Evolutionary conservation across 2,797 vertebrate genomes (phyloP).

Genomic region (Protosalanx chinensis): DNA sequence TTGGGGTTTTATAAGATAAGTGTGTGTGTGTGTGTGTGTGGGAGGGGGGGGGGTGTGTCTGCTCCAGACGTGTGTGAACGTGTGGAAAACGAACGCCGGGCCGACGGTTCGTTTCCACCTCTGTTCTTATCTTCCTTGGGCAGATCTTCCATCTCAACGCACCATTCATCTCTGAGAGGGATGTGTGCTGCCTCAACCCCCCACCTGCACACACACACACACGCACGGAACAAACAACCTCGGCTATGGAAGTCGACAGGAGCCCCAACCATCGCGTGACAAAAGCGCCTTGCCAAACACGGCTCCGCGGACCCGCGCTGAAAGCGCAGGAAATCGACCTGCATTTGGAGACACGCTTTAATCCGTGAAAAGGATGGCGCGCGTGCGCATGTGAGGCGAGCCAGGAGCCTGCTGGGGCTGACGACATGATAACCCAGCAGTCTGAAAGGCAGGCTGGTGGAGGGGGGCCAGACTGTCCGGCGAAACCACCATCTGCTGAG

Average conservation of each 20-base stretch:
- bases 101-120: not conserved
- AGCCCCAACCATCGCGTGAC: slow-evolving; percentile 8
- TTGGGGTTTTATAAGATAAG: slow-evolving; percentile 18
- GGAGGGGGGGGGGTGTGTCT: slow-evolving; percentile 16
- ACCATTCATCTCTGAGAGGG: too few species aligned
- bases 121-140: too few species aligned
- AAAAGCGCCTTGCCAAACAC: slow-evolving; percentile 19
- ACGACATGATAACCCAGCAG: slow-evolving; percentile 59
- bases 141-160: too few species aligned
- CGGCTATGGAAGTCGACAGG: too few species aligned
- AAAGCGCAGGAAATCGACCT: slow-evolving; percentile 53
- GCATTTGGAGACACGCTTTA: slow-evolving; percentile 57
- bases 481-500: slow-evolving; percentile 75
- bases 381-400: slow-evolving; percentile 36
- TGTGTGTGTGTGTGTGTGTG: not conserved
- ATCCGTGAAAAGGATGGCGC: slow-evolving; percentile 61
- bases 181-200: too few species aligned
- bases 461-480: slow-evolving; percentile 68
- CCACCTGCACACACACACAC: slow-evolving; percentile 13
- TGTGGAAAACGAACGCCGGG: slow-evolving; percentile 5
- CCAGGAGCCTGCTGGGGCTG: slow-evolving; percentile 67
- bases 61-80: slow-evolving; percentile 17
- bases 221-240: slow-evolving; percentile 10
- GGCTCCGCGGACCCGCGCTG: slow-evolving; percentile 18
- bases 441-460: slow-evolving; percentile 32